A percentile compares a stretch with the other conserved stretches of the same genome.
phyloP scores from a whole-genome alignment of 1,140 invertebrate species.

The Euwallacea fornicatus region DNA sequence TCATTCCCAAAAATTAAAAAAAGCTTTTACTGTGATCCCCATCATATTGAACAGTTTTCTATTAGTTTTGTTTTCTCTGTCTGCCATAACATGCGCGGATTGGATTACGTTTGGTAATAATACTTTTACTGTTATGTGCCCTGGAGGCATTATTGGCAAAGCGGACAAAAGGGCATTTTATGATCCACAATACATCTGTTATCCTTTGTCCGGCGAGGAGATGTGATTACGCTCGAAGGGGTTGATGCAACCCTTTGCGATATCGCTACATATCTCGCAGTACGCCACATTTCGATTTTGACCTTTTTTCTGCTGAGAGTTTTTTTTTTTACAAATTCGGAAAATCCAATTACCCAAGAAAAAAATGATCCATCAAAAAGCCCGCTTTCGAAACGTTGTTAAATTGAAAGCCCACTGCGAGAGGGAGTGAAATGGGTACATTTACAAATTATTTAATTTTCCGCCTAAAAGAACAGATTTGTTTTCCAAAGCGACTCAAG shows the following conservation, averaged over 20 bases:
- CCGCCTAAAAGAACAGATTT: constrained; percentile 49
- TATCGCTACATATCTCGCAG: background rate
- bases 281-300: too few relatives aligned
- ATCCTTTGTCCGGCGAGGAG: constrained; percentile 27
- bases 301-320: too few relatives aligned
- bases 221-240: constrained; percentile 36
- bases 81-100: constrained; percentile 28
- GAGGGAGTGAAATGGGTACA: constrained; percentile 42
- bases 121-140: constrained; percentile 37
- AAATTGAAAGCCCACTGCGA: constrained; percentile 24
- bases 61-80: background rate
- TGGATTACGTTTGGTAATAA: constrained; percentile 37
- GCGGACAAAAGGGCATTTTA: constrained; percentile 36
- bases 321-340: too few relatives aligned
- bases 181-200: constrained; percentile 39
- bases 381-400: constrained; percentile 23
- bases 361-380: constrained; percentile 5
- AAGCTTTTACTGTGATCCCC: too few relatives aligned
- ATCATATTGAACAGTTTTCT: too few relatives aligned
- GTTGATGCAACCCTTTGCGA: constrained; percentile 12
- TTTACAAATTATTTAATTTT: constrained; percentile 53
- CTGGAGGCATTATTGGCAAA: constrained; percentile 25
- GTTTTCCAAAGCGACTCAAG: constrained; percentile 47
- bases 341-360: background rate
- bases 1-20: background rate